A percentile compares a stretch with the other conserved stretches of the same genome.
phyloP scores from a whole-genome alignment of 2,113 vertebrate genomes.

The Butorides virescens region DNA sequence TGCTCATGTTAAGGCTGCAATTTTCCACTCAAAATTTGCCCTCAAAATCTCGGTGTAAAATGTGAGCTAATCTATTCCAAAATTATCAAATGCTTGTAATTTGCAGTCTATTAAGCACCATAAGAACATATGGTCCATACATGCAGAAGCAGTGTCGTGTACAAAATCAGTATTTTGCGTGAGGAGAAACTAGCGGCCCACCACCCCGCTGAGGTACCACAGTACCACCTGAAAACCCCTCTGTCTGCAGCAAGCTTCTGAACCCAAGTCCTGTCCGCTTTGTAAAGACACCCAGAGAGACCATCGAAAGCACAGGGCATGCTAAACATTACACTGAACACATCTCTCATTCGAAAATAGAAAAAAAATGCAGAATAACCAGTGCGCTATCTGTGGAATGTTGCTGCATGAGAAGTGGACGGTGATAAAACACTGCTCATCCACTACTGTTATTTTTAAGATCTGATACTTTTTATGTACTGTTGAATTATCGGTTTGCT shows the following conservation, averaged over 20 bases:
- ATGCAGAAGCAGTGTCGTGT: not conserved
- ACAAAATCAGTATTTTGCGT: not conserved
- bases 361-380: not conserved
- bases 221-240: not conserved
- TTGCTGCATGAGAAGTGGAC: not conserved
- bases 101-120: not conserved
- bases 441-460: not conserved
- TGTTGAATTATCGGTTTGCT: not conserved
- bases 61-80: not conserved
- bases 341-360: not conserved
- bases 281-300: not conserved
- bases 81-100: not conserved
- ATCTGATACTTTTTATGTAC: not conserved
- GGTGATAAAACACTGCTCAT: not conserved
- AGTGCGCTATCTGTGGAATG: not conserved
- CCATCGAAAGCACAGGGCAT: not conserved
- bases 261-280: not conserved
- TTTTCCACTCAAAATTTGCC: not conserved
- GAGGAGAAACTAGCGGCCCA: not conserved
- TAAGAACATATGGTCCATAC: not conserved
- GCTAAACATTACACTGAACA: not conserved
- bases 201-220: rapidly evolving
- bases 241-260: not conserved
- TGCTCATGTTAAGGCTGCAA: not conserved
- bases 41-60: not conserved